phyloP scores from a whole-genome alignment of 2,113 vertebrate species.

The Cygnus buccinator region DNA sequence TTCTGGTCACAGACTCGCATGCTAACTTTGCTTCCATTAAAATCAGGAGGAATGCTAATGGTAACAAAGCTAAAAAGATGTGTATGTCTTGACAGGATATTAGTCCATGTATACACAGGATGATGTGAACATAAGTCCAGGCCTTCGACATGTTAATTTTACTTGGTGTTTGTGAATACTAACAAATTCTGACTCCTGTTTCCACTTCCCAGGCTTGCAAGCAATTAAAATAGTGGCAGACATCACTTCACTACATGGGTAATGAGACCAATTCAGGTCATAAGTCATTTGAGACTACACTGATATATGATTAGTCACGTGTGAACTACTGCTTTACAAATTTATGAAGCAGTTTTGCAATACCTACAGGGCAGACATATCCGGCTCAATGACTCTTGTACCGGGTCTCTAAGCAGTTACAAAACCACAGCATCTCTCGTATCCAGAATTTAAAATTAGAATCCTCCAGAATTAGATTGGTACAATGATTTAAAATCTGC shows the following conservation, averaged over 20 bases:
- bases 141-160: neutral
- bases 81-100: neutral
- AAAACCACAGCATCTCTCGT: neutral
- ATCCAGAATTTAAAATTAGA: neutral
- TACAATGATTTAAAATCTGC: neutral
- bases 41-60: neutral
- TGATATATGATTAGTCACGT: neutral
- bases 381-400: neutral
- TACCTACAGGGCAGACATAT: neutral
- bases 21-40: neutral
- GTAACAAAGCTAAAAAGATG: neutral
- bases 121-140: neutral
- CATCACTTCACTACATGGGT: neutral
- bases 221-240: conserved; percentile 21
- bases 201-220: neutral
- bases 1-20: neutral
- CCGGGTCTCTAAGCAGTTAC: neutral
- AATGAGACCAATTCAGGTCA: neutral
- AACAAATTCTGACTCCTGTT: conserved; percentile 10
- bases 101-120: neutral
- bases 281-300: neutral
- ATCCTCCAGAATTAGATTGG: neutral
- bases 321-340: neutral
- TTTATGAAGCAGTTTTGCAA: neutral
- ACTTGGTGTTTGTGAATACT: neutral